phyloP scores from a whole-genome alignment of 2,113 vertebrate genomes.

The Stigmatopora argus region DNA sequence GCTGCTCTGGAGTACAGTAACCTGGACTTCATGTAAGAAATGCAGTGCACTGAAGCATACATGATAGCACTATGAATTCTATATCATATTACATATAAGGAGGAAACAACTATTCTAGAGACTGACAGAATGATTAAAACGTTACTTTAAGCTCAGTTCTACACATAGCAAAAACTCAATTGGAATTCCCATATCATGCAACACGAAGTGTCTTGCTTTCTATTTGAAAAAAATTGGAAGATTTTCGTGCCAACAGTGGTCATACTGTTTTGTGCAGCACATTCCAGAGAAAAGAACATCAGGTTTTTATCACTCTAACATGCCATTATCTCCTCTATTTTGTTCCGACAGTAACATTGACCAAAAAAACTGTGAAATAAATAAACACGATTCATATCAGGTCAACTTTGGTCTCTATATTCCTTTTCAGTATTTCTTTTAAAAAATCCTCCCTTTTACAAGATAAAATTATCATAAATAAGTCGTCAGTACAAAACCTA shows the following conservation, averaged over 20 bases:
- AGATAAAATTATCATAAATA: not conserved
- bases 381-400: slow-evolving; percentile 15
- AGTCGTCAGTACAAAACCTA: not conserved
- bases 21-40: too few species aligned
- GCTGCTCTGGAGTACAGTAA: too few species aligned
- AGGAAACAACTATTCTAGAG: slow-evolving; percentile 38
- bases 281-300: slow-evolving; percentile 42
- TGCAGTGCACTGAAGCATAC: not conserved
- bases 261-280: slow-evolving; percentile 34
- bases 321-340: slow-evolving; percentile 21
- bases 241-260: slow-evolving; percentile 28
- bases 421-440: slow-evolving; percentile 12
- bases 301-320: slow-evolving; percentile 32
- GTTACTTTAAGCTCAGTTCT: slow-evolving; percentile 44
- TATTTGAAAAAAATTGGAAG: slow-evolving; percentile 20
- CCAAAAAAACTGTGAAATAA: slow-evolving; percentile 1
- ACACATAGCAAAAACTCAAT: slow-evolving; percentile 12
- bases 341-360: slow-evolving; percentile 10
- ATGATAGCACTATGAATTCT: not conserved
- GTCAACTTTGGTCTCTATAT: slow-evolving; percentile 20
- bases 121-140: slow-evolving; percentile 34
- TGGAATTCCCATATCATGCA: slow-evolving; percentile 6
- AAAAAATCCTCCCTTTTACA: not conserved
- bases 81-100: slow-evolving; percentile 18
- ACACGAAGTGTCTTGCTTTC: slow-evolving; percentile 15